Evolutionary conservation across 2,888 invertebrate genomes (phyloP), one percentile per base, ranked within the genome.

Genomic region (Ariolimax columbianus): DNA sequence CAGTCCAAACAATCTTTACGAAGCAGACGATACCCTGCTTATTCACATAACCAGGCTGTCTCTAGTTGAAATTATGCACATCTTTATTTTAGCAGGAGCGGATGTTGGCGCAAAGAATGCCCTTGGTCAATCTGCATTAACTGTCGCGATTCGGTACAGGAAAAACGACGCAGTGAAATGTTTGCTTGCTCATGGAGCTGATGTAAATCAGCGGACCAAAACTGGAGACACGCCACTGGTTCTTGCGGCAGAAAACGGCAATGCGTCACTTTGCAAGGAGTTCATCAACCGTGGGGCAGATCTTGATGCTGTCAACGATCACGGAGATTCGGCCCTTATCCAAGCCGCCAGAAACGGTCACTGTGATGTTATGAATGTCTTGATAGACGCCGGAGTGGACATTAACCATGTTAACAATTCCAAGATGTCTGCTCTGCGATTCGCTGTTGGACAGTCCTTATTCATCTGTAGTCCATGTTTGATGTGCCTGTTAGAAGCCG

Each of bases 291-390:
- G 19, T 23, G 85, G 81, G 0, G 85, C 85, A 19, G 33, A 23
- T n/a, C 63, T 85, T 19, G 66, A 77, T 40, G 55, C 47, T 0
- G 40, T 40, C 0, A 77, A 82, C 33, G 23, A 77, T 59, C 81
- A 38, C n/a, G 85, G 85, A 17, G 75, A 85, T 59, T 59, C 51
- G 9, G 77, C 85, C 11, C 82, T 85, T 17, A 81, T 82, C 30
- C 51, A 77, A 38, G 85, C 85, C 33, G 47, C 66, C n/a, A 59
- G 81, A 0, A 66, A 59, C 30, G 75, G 80, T 17, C 81, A 81
- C 19, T 30, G 11, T n/a, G 70, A 81, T 0, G 73, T 82, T 17
- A 47, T 77, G 38, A 77, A 73, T 30, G 14, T 82, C 6, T 33
- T 82, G 0, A 75, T 85, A 36, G 36, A 85, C 36, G 36, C 70